phyloP scores from a whole-genome alignment of 2,113 vertebrate species.

The Rhinopomastus cyanomelas region DNA sequence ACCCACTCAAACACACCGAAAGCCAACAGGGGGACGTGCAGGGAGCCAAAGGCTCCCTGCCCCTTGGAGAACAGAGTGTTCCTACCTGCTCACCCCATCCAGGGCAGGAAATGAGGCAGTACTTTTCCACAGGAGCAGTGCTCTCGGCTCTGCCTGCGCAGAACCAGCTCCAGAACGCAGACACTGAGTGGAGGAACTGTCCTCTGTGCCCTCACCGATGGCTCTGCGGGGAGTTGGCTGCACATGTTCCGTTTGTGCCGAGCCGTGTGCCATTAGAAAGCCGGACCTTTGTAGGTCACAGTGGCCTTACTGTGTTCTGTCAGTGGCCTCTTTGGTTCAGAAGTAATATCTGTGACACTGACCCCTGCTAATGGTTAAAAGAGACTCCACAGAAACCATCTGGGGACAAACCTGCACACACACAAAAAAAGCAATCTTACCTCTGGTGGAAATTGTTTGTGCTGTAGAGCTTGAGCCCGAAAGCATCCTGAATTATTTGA shows the following conservation, averaged over 20 bases:
- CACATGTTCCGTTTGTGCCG: not conserved
- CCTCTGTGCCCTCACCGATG: not conserved
- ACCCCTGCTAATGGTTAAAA: not conserved
- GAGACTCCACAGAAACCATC: not conserved
- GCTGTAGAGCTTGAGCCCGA: not conserved
- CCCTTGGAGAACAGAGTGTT: not conserved
- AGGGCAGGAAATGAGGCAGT: not conserved
- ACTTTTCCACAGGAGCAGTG: not conserved
- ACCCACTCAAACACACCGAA: fast-evolving
- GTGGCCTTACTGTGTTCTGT: not conserved
- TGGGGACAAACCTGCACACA: not conserved
- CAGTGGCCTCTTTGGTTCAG: not conserved
- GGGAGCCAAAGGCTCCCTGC: not conserved
- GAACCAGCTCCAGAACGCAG: not conserved
- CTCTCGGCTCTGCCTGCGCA: not conserved
- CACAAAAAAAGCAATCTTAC: not conserved
- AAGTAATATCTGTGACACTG: not conserved
- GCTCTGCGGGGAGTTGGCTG: not conserved
- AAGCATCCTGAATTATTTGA: not conserved
- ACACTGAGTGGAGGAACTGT: not conserved
- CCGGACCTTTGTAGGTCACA: not conserved
- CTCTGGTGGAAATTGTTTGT: not conserved
- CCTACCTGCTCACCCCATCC: not conserved
- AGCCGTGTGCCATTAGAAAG: not conserved
- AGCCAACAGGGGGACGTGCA: fast-evolving